Evolutionary conservation across 2,888 invertebrate species (phyloP), one percentile per base, ranked within the genome.

Genomic region (Rhogogaster chlorosoma): DNA sequence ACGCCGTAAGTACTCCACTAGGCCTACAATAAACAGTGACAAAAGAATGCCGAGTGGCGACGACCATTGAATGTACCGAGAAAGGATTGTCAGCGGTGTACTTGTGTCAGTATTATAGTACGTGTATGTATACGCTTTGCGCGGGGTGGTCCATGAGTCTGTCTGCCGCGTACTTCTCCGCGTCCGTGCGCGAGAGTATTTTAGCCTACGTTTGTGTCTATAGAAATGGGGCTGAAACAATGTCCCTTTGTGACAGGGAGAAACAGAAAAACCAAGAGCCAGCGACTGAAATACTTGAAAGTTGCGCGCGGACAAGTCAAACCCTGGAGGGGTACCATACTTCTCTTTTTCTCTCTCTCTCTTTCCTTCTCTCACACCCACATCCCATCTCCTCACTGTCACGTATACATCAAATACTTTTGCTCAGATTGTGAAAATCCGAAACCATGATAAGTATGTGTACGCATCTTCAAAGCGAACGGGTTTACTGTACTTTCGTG

Each of bases 281-380:
- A 91, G 89, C 91, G 91, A 91, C 90, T 91, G 91, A 90, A 91
- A 91, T 90, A 87, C 89, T 88, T 87, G 84, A 82, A 82, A 87
- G 86, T 86, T 88, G 87, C 87, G 88, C 87, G 87, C 86, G 86
- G 87, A 87, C 85, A 36, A 75, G 75, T 85, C 64, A 77, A 85
- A 83, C 64, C 73, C 71, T 75, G 49, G 29, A 61, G 42, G 77
- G 29, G 77, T 49, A 29, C 77, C 49, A 84, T 70, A 32, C 75
- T 49, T 73, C 73, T 29, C 26, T 26, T 15, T 22, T 36, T 29
- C 12, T 73, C n/a, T 15, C 26, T 61, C 61, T 61, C 12, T 10
- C 26, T 26, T 26, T 26, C 26, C 18, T 22, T 26, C 22, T 61
- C 61, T 61, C 61, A 53, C 53, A 53, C 53, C 53, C n/a, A 73